Evolutionary conservation across 2,888 invertebrate genomes (phyloP).

Genomic region (Psylliodes chrysocephalus): DNA sequence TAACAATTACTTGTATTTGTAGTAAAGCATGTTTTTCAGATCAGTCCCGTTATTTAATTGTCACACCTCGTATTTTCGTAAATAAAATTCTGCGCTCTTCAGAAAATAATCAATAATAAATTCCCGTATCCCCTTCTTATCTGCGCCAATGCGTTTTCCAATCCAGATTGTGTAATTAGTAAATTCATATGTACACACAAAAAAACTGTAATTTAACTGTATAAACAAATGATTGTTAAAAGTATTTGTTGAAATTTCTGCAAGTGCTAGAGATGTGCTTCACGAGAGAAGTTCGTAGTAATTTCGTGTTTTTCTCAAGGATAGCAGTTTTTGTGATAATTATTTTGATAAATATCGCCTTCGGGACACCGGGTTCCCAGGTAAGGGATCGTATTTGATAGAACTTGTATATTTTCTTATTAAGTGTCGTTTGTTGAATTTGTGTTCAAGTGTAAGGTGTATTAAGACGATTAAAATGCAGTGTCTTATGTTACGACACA

Average conservation of each 20-base stretch:
- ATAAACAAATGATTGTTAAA: conserved; percentile 39
- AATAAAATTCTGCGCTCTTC: too few relatives aligned
- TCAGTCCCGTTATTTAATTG: too few relatives aligned
- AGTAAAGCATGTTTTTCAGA: too few relatives aligned
- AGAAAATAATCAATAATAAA: too few relatives aligned
- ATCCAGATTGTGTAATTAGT: conserved; percentile 31
- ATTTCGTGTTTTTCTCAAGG: not conserved
- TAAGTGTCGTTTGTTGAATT: not conserved
- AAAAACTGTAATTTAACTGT: conserved; percentile 40
- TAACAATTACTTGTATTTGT: too few relatives aligned
- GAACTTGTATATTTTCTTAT: not conserved
- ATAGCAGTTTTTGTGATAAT: not conserved
- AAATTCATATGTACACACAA: conserved; percentile 33
- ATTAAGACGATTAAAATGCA: not conserved
- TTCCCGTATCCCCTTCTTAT: not conserved
- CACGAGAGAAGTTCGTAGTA: not conserved
- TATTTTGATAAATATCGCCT: not conserved
- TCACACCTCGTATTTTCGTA: too few relatives aligned
- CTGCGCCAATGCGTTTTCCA: conserved; percentile 17
- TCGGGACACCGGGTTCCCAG: not conserved
- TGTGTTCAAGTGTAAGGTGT: not conserved
- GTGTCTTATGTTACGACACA: not conserved
- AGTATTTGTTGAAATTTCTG: conserved; percentile 25
- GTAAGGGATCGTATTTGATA: not conserved
- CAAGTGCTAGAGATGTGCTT: conserved; percentile 9